Evolutionary conservation across 2,797 vertebrate species (phyloP), one percentile per base, ranked within the genome.

Genomic region (Odontamblyopus rebecca): DNA sequence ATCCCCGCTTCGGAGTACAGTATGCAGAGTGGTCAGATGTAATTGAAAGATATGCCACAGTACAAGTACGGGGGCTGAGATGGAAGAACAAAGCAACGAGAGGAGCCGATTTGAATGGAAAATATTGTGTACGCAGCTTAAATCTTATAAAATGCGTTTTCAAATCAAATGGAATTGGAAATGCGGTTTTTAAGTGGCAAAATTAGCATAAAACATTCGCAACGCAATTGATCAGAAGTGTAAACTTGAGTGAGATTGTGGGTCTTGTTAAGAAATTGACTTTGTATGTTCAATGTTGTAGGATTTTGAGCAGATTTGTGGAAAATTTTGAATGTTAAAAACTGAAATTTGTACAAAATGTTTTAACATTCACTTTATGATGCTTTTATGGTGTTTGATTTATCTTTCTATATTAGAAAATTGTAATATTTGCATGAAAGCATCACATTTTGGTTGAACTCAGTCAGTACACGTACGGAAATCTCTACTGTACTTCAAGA

Each of bases 21-120:
- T 61, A 26, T 16, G 63, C 63, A 29, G 38, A 65, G 48, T 27
- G 41, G 41, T 23, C 63, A 48, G 63, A 50, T 65, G 5, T 27
- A 48, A 50, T 50, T 26, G 63, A 16, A 48, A 27, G 23, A 65
- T 27, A 48, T 30, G 27, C 23, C 56, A 26, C 59, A 32, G 29
- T 16, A 32, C 59, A 61, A 61, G 59, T 61, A 32, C 59, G 29
- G 59, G 59, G 59, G 59, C 16, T 61, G 59, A 6, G 27, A 61
- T 61, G 15, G 18, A 32, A 38, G 61, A 27, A 59, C 56, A 59
- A 59, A 59, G 26, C 56, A 27, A 59, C 11, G 0, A 29, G 56
- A 27, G 23, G 12, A 48, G 44, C 44, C 44, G 44, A 48, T 48
- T 4, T 48, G 26, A 59, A 59, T 59, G 23, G 7, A 54, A 54